Evolutionary conservation across 2,113 vertebrate species (phyloP).

Genomic region (Triplophysa siluroides): DNA sequence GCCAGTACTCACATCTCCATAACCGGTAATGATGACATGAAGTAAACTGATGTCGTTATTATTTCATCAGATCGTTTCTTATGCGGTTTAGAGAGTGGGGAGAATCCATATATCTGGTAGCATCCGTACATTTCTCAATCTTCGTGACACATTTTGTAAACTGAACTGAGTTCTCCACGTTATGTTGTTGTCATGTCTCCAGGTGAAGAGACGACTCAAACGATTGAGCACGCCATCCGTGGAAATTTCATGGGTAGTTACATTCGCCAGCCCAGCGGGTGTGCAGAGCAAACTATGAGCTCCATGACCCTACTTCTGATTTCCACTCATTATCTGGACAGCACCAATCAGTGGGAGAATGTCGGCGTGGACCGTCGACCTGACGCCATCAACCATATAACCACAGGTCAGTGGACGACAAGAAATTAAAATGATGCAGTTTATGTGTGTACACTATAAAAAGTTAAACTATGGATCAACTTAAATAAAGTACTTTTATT

Average conservation of each 20-base stretch:
- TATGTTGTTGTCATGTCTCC: not conserved
- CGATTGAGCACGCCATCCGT: conserved; percentile 57
- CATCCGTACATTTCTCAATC: not conserved
- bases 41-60: not conserved
- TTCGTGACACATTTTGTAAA: not conserved
- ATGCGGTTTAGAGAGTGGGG: not conserved
- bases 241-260: conserved; percentile 31
- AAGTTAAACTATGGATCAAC: no score
- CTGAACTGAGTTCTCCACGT: not conserved
- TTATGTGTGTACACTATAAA: no score
- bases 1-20: conserved; percentile 60
- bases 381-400: conserved; percentile 57
- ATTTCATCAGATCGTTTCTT: not conserved
- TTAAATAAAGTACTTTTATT: no score
- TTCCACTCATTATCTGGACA: conserved; percentile 60
- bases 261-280: conserved; percentile 53
- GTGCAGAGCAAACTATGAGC: conserved; percentile 64
- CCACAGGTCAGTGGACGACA: conserved; percentile 42
- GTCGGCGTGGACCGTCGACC: conserved; percentile 50
- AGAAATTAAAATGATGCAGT: not conserved
- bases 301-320: conserved; percentile 45
- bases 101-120: not conserved
- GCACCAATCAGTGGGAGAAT: conserved; percentile 60
- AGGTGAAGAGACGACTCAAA: conserved; percentile 65
- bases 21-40: conserved; percentile 51